Evolutionary conservation across 2,113 vertebrate species (phyloP).

Genomic region (Phainopepla nitens): DNA sequence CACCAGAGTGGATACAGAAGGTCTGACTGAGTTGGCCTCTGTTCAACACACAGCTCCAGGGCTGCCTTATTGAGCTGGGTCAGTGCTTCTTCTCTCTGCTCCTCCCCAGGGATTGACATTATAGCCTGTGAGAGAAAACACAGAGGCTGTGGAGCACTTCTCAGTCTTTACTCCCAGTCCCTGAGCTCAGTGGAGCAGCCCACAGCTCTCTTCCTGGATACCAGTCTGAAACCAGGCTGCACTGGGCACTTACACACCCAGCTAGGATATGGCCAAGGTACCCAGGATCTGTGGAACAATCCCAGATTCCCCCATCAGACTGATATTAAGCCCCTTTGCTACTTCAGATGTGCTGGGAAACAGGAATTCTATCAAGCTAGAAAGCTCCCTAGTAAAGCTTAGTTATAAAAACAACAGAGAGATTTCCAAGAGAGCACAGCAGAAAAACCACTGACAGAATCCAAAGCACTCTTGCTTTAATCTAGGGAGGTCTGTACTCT

Average conservation of each 20-base stretch:
- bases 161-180: neutral
- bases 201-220: neutral
- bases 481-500: neutral
- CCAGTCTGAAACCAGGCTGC: neutral
- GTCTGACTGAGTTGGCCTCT: constrained; percentile 38
- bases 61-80: constrained; percentile 72
- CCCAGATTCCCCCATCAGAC: neutral
- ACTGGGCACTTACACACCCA: neutral
- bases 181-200: neutral
- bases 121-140: constrained; percentile 68
- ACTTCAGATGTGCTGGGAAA: neutral
- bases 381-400: neutral
- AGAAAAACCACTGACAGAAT: neutral
- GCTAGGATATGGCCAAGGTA: neutral
- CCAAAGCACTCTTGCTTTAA: neutral
- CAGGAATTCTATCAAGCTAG: neutral
- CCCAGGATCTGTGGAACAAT: neutral
- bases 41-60: constrained; percentile 69
- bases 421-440: neutral
- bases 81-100: constrained; percentile 70
- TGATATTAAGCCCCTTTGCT: neutral
- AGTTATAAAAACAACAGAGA: neutral
- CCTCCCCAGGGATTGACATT: constrained; percentile 62
- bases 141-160: neutral
- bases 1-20: constrained; percentile 74